Evolutionary conservation across 1,140 invertebrate genomes (phyloP).

Genomic region (Drosophila tropicalis): DNA sequence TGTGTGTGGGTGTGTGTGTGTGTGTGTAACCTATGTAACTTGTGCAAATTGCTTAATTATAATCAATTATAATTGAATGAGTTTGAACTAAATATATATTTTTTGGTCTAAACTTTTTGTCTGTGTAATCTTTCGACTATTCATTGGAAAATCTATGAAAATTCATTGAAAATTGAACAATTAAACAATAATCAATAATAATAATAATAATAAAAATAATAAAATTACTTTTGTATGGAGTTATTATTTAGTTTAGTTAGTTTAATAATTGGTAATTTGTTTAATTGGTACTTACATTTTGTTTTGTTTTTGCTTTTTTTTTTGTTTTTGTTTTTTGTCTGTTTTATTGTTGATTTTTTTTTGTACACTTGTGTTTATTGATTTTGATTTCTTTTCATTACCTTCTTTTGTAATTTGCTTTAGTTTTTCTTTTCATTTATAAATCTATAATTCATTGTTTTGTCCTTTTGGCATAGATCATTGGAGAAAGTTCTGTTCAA

Average conservation of each 20-base stretch:
- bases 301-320: neutral
- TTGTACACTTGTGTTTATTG: neutral
- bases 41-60: conserved; percentile 7
- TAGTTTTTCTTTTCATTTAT: neutral
- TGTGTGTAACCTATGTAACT: neutral
- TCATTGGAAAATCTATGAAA: conserved; percentile 3
- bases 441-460: neutral
- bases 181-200: neutral
- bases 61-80: neutral
- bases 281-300: neutral
- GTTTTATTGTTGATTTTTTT: neutral
- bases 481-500: no score
- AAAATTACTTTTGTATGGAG: neutral
- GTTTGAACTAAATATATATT: neutral
- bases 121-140: neutral
- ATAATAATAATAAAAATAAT: no score
- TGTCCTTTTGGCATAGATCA: conserved; percentile 5
- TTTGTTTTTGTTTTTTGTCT: neutral
- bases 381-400: neutral
- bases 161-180: neutral
- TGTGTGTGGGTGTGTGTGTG: neutral
- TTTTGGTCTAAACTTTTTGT: neutral
- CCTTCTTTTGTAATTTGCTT: neutral
- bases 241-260: neutral
- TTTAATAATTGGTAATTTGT: neutral